Evolutionary conservation across 2,113 vertebrate genomes (phyloP).

Genomic region (Vulpes ferrilata): DNA sequence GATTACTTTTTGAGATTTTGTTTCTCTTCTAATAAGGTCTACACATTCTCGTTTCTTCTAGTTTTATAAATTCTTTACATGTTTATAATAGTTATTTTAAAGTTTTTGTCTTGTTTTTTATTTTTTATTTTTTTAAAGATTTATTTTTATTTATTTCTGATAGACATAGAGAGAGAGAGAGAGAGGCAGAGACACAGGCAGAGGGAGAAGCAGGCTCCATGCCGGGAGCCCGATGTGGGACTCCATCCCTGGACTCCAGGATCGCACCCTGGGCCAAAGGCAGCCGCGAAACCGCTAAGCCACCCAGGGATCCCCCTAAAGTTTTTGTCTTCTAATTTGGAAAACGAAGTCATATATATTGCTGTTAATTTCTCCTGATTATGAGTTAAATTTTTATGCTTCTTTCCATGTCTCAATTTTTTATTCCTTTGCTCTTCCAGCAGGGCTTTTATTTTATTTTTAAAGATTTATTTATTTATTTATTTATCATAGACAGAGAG

Average conservation of each 20-base stretch:
- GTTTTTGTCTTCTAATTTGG: not conserved
- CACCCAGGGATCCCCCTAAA: not conserved
- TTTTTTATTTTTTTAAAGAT: no score
- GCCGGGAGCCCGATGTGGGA: no score
- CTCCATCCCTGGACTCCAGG: no score
- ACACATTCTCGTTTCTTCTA: not conserved
- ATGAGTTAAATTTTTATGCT: not conserved
- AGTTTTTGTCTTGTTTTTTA: not conserved
- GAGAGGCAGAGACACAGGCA: no score
- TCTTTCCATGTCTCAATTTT: not conserved
- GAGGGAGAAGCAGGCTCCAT: no score
- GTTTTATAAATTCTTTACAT: not conserved
- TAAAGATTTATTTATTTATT: no score
- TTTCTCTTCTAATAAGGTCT: conserved; percentile 20
- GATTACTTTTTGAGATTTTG: not conserved
- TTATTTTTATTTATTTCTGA: no score
- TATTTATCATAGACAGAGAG: no score
- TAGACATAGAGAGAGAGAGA: no score
- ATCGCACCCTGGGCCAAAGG: no score
- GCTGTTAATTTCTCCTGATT: not conserved
- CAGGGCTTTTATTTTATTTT: not conserved
- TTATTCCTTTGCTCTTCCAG: not conserved
- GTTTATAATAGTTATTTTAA: not conserved
- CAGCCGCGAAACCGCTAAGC: no score
- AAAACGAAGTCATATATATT: not conserved